Conservation (phyloP, 1,140 invertebrate species). For the Drosophila pallidifrons region DNA sequence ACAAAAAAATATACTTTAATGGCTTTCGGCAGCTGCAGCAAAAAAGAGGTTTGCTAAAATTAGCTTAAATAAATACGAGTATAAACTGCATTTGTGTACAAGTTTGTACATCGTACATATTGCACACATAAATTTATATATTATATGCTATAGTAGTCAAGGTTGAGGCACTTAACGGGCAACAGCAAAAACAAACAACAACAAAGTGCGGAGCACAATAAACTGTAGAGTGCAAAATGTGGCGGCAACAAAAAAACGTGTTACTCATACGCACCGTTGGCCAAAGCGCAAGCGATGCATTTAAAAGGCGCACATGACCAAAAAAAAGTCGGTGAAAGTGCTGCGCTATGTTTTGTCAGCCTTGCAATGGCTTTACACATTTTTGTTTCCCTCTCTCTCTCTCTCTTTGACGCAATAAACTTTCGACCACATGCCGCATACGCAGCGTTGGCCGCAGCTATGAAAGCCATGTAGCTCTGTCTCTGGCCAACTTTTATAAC, state of each 20-base stretch:
- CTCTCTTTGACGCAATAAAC: slow-evolving; percentile 26
- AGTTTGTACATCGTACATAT: slow-evolving; percentile 1
- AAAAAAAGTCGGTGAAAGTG: background rate
- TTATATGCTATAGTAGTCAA: slow-evolving; percentile 19
- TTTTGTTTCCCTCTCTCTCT: slow-evolving; percentile 9
- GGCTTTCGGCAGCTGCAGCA: slow-evolving; percentile 6
- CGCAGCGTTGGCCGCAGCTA: slow-evolving; percentile 22
- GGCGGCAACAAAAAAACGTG: slow-evolving; percentile 57
- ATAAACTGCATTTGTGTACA: slow-evolving; percentile 28
- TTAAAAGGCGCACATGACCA: slow-evolving; percentile 51
- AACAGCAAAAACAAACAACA: slow-evolving; percentile 2
- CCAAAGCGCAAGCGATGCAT: slow-evolving; percentile 63
- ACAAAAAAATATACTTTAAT: slow-evolving; percentile 1
- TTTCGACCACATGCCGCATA: slow-evolving; percentile 19
- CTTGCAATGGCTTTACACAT: slow-evolving; percentile 8
- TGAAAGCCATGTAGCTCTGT: slow-evolving; percentile 1
- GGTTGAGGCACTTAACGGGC: slow-evolving; percentile 5
- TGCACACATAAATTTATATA: background rate
- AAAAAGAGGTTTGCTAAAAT: slow-evolving; percentile 41
- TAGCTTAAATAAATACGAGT: slow-evolving; percentile 66
- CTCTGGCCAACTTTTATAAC: slow-evolving; percentile 35
- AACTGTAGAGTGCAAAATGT: slow-evolving; percentile 55
- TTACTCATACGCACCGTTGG: slow-evolving; percentile 73
- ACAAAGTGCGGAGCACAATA: slow-evolving; percentile 29
- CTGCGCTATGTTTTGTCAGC: slow-evolving; percentile 21